These are phyloP conservation scores for Hylyphantes graminicola DNA, from an alignment of 1,140 invertebrate species.

Conservation along the genomic window DNA sequence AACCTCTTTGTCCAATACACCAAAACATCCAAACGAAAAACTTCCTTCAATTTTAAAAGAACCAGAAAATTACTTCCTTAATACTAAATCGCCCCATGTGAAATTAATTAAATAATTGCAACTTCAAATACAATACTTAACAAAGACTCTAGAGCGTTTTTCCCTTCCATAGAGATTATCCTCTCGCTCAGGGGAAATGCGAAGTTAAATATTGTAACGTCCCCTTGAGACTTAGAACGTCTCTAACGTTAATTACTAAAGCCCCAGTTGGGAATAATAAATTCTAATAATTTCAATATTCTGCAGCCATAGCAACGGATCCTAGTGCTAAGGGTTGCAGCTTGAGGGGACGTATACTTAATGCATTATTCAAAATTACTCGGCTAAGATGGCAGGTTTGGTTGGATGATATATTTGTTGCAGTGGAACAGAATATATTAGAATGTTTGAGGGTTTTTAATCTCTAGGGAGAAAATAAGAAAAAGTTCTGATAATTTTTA, in stretches of 20 bases:
- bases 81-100: conserved; percentile 37
- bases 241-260: conserved; percentile 59
- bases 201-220: conserved; percentile 59
- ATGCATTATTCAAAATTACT: conserved; percentile 20
- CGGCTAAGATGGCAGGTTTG: neutral
- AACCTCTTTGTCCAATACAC: too few species aligned
- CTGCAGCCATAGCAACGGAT: conserved; percentile 53
- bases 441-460: too few species aligned
- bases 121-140: conserved; percentile 56
- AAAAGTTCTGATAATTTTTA: too few species aligned
- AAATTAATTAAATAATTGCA: conserved; percentile 58
- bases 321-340: conserved; percentile 18
- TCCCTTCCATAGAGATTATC: conserved; percentile 40
- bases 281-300: conserved; percentile 61
- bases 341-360: conserved; percentile 49
- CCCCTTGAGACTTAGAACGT: conserved; percentile 45
- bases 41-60: too few species aligned
- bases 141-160: conserved; percentile 22
- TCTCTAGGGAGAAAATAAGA: too few species aligned
- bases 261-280: conserved; percentile 59
- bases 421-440: neutral
- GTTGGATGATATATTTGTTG: neutral
- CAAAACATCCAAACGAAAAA: neutral
- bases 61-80: conserved; percentile 18
- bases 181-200: conserved; percentile 26